Base-by-base conservation (phyloP, 1,140 invertebrate genomes). In the Nebria ingens region DNA sequence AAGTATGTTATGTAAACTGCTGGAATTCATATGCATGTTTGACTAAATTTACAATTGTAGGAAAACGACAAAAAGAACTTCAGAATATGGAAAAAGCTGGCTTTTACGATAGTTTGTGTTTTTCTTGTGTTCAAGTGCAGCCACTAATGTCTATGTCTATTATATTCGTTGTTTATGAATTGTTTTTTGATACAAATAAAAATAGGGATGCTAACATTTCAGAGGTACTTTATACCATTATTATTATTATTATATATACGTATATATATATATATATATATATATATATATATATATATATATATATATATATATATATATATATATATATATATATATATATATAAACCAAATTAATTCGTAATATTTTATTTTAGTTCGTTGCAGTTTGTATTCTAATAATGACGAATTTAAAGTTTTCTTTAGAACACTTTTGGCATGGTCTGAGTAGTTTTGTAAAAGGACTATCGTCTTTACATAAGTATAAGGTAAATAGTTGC, bases 101-200 rank as follows among this genome's bases (percentile, higher is more conserved):
- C 17, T 56, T 65, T 1, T 59, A 56, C 38, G 64, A 65, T 40
- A 62, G 62, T 11, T 61, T 59, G 40, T 62, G 64, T 42, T 38
- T 65, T 3, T 61, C 55, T n/a, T 60, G 62, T 56, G 57, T 65
- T 13, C 62, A 64, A 49, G 52, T 61, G 21, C 62, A 64, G 22
- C 64, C 64, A n/a, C 51, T 65, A 1, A 22, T 60, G 13, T 53
- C 62, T 20, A 55, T 65, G 12, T 58, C 56, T 4, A 56, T 54
- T 3, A 58, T 60, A 4, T 61, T 57, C 9, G 58, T 45, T 45
- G 40, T 17, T 4, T 45, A 45, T 45, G 17, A 6, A 12, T 45
- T 17, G n/a, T n/a, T n/a, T n/a, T n/a, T n/a, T n/a, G n/a, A n/a
- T n/a, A n/a, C n/a, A n/a, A n/a, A n/a, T n/a, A n/a, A n/a, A 34